A percentile compares a stretch with the other conserved stretches of the same genome.
Evolutionary conservation across 2,113 vertebrate genomes (phyloP).

Genomic region (Ciconia boyciana): DNA sequence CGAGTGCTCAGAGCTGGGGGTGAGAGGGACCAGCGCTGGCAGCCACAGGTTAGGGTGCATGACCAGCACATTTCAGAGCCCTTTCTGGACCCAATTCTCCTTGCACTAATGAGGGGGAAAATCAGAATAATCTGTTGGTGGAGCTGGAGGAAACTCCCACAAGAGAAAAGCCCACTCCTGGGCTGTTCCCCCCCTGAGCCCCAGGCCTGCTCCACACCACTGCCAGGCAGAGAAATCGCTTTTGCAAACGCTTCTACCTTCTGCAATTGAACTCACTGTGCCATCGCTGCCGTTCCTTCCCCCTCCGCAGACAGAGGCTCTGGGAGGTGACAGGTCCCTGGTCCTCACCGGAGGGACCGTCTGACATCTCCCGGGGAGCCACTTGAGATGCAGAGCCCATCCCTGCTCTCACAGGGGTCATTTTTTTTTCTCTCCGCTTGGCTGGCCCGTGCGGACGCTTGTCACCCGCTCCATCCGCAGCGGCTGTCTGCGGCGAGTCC

Average conservation of each 20-base stretch:
- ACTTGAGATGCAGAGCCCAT: neutral
- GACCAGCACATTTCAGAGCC: neutral
- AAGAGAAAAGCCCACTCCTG: neutral
- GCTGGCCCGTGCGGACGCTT: neutral
- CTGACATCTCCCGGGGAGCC: neutral
- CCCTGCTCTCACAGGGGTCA: neutral
- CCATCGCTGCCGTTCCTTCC: fast-evolving
- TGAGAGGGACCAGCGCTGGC: fast-evolving
- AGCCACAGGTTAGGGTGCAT: fast-evolving
- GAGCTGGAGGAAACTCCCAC: neutral
- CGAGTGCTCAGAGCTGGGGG: fast-evolving
- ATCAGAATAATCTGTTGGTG: neutral
- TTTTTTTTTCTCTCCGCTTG: neutral
- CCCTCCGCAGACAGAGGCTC: neutral
- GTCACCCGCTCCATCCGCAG: neutral
- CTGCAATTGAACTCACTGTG: neutral
- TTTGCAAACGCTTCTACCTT: neutral
- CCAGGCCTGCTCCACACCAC: neutral
- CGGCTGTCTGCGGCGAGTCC: neutral
- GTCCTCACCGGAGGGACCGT: neutral
- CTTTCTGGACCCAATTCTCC: neutral
- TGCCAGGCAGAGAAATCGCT: neutral
- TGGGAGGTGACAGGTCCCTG: neutral
- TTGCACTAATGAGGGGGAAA: fast-evolving
- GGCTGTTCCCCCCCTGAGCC: neutral